Conservation (phyloP, 2,888 invertebrate species). For the Dynastes maya region DNA sequence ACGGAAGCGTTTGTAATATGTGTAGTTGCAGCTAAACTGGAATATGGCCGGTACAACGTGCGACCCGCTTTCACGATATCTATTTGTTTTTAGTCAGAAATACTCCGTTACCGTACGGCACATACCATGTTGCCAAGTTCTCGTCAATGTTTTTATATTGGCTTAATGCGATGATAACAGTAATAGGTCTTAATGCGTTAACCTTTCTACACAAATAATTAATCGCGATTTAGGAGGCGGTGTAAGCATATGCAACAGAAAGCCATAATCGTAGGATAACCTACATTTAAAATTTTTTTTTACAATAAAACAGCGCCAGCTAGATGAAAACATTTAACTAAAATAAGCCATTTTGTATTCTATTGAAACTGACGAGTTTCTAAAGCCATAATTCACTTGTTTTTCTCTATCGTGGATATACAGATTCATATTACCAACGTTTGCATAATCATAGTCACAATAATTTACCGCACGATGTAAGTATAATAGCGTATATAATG, state of each 20-base stretch:
- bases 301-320: slow-evolving; percentile 63
- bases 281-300: slow-evolving; percentile 20
- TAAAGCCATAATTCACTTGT: slow-evolving; percentile 53
- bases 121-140: slow-evolving; percentile 58
- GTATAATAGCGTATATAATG: slow-evolving; percentile 7
- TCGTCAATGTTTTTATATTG: slow-evolving; percentile 42
- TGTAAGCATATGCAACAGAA: neutral
- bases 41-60: slow-evolving; percentile 50
- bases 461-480: slow-evolving; percentile 17
- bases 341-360: slow-evolving; percentile 59
- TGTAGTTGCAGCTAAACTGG: slow-evolving; percentile 28
- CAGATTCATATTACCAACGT: neutral
- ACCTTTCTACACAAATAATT: slow-evolving; percentile 42
- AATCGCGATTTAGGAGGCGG: slow-evolving; percentile 4
- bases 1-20: neutral
- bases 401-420: slow-evolving; percentile 30
- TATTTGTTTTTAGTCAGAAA: slow-evolving; percentile 72
- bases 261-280: slow-evolving; percentile 8
- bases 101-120: slow-evolving; percentile 57
- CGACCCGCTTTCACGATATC: slow-evolving; percentile 57
- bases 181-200: slow-evolving; percentile 26
- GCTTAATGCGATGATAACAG: slow-evolving; percentile 42
- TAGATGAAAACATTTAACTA: slow-evolving; percentile 71
- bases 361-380: slow-evolving; percentile 55
- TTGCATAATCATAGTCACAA: slow-evolving; percentile 21